Evolutionary conservation across 2,797 vertebrate species (phyloP).

Genomic region (Hoplostethus mediterraneus): DNA sequence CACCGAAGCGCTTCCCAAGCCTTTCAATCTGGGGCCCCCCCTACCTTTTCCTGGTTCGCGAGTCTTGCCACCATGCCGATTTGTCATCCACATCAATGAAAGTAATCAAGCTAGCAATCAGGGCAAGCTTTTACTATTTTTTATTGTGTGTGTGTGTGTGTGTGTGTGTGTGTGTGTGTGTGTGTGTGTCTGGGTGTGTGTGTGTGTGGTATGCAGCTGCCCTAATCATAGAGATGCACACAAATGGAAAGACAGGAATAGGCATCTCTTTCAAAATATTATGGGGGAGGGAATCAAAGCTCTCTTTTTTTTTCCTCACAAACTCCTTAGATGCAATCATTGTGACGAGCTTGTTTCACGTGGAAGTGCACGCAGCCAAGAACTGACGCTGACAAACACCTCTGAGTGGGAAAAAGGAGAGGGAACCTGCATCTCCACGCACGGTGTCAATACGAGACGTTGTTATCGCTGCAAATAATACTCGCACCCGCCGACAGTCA

Average conservation of each 20-base stretch:
- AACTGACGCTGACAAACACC: slow-evolving; percentile 59
- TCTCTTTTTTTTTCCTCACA: slow-evolving; percentile 47
- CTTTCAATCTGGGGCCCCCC: slow-evolving; percentile 49
- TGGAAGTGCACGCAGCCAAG: slow-evolving; percentile 37
- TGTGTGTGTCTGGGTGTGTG: slow-evolving; percentile 8
- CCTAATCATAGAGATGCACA: slow-evolving; percentile 66
- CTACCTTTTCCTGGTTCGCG: slow-evolving; percentile 40
- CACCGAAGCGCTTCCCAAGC: slow-evolving; percentile 45
- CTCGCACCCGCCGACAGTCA: neutral
- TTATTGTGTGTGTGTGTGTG: slow-evolving; percentile 24
- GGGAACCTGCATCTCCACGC: slow-evolving; percentile 42
- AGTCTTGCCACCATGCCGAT: slow-evolving; percentile 45
- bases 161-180: slow-evolving; percentile 29
- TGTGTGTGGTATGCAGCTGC: slow-evolving; percentile 48
- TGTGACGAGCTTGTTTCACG: slow-evolving; percentile 37
- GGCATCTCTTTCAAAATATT: slow-evolving; percentile 72
- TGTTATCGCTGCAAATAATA: slow-evolving; percentile 4
- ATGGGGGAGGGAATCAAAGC: slow-evolving; percentile 69
- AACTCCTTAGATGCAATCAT: slow-evolving; percentile 62
- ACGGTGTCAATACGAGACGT: slow-evolving; percentile 17
- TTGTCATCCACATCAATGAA: slow-evolving; percentile 71
- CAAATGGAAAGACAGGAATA: slow-evolving; percentile 75
- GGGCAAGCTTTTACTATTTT: slow-evolving; percentile 48
- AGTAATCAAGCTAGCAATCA: slow-evolving; percentile 73
- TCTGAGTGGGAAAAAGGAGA: too few relatives aligned